Evolutionary conservation across 2,113 vertebrate species (phyloP).

Genomic region (Monopterus albus): DNA sequence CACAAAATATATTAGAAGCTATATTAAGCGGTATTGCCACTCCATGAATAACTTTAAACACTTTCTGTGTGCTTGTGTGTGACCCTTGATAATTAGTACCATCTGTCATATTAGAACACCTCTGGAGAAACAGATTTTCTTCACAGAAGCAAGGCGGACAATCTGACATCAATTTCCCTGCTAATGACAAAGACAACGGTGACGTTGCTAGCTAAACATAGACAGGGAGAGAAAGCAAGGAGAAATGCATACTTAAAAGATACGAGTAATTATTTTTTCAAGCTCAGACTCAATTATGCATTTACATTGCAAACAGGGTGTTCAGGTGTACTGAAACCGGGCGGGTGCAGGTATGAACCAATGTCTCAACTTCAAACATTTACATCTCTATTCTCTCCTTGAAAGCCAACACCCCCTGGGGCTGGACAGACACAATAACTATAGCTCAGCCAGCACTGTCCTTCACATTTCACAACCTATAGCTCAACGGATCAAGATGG

Average conservation of each 20-base stretch:
- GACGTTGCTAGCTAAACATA: not conserved
- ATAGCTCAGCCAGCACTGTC: too few relatives aligned
- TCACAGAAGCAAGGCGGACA: conserved; percentile 57
- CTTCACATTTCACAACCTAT: too few relatives aligned
- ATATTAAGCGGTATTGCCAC: conserved; percentile 36
- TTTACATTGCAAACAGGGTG: too few relatives aligned
- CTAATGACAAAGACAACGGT: conserved; percentile 4
- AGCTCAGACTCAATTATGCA: too few relatives aligned
- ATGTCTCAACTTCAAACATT: too few relatives aligned
- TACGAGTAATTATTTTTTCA: too few relatives aligned
- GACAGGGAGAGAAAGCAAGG: not conserved
- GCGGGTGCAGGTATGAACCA: too few relatives aligned
- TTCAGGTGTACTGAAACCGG: too few relatives aligned
- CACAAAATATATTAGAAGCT: conserved; percentile 27
- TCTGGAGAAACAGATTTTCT: conserved; percentile 68
- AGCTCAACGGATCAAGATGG: too few relatives aligned
- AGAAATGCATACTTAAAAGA: not conserved
- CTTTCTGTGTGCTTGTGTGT: conserved; percentile 14
- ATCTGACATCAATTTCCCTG: conserved; percentile 30
- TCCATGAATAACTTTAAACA: conserved; percentile 38
- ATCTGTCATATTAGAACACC: conserved; percentile 74
- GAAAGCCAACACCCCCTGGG: too few relatives aligned
- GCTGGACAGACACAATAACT: too few relatives aligned
- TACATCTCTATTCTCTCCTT: too few relatives aligned
- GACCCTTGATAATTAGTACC: conserved; percentile 76